Evolutionary conservation across 2,888 invertebrate species (phyloP), one percentile per base, ranked within the genome.

Genomic region (Periphyllus acericola): DNA sequence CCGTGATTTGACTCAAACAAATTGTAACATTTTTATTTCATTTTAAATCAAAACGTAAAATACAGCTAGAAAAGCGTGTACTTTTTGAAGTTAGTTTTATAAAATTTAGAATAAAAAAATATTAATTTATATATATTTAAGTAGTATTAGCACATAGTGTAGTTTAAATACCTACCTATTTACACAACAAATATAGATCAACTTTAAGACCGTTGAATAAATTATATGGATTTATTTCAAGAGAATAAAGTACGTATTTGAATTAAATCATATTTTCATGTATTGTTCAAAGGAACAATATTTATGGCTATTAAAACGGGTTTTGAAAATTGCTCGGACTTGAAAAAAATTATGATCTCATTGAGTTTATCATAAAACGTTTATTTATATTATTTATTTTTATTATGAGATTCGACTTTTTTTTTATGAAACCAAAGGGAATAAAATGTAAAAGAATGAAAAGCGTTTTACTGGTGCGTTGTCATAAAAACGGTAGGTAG

Each of bases 381-480:
- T 66, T 80, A 40, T 80, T 71, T 55, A 55, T 55, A 60, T 4
- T 68, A 21, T 68, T 46, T 71, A 60, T 82, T 81, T 52, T 71
- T 71, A 52, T 75, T 60, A 21, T 36, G 21, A 83, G 32, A 75
- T 74, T 83, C 6, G 29, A n/a, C 60, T 83, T 71, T 46, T 46
- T 46, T 80, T 55, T 66, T 80, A 21, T 46, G 4, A 60, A 83
- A 29, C 66, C 60, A 46, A 46, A 66, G 40, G 46, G 17, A 76
- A 83, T 60, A 75, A 14, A 60, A 66, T 75, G 60, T 14, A 75
- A 66, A 84, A 83, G 34, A 74, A 66, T 34, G 83, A 55, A 72
- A 74, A 76, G 66, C 75, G 25, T 76, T 84, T 84, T 76, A 84
- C 46, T 40, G 66, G 76, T 46, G 9, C 32, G 40, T 81, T 46